Conservation (phyloP, 2,797 vertebrate species). For the Anableps anableps region DNA sequence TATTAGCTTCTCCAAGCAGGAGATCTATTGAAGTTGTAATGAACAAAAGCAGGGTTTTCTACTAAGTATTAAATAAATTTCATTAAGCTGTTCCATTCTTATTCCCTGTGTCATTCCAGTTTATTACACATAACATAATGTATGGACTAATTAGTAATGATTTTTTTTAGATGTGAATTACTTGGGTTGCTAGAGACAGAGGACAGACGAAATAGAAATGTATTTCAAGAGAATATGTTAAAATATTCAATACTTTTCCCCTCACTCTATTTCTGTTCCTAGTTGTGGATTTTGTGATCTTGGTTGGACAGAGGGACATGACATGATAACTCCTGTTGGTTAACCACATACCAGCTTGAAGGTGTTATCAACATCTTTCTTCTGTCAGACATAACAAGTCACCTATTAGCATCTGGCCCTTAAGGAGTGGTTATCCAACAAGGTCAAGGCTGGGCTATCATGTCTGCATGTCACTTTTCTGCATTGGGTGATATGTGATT, state of each 20-base stretch:
- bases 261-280: background rate
- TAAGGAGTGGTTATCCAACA: slow-evolving; percentile 37
- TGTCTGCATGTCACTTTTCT: slow-evolving; percentile 1
- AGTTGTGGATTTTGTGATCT: background rate
- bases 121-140: background rate
- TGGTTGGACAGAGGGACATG: background rate
- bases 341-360: background rate
- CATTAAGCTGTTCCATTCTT: background rate
- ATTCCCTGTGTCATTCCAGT: background rate
- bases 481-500: slow-evolving; percentile 28
- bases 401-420: slow-evolving; percentile 44
- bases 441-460: slow-evolving; percentile 40
- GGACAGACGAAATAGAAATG: background rate
- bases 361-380: slow-evolving; percentile 18
- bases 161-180: background rate
- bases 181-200: background rate
- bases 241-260: background rate
- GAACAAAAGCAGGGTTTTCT: background rate
- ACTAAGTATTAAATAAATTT: background rate
- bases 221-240: background rate
- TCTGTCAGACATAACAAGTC: slow-evolving; percentile 16
- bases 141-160: background rate
- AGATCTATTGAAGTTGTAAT: background rate
- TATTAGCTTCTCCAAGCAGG: background rate
- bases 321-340: slow-evolving; percentile 3